Base-by-base conservation (phyloP, 2,113 vertebrate genomes). In the Brevimyrus niger region DNA sequence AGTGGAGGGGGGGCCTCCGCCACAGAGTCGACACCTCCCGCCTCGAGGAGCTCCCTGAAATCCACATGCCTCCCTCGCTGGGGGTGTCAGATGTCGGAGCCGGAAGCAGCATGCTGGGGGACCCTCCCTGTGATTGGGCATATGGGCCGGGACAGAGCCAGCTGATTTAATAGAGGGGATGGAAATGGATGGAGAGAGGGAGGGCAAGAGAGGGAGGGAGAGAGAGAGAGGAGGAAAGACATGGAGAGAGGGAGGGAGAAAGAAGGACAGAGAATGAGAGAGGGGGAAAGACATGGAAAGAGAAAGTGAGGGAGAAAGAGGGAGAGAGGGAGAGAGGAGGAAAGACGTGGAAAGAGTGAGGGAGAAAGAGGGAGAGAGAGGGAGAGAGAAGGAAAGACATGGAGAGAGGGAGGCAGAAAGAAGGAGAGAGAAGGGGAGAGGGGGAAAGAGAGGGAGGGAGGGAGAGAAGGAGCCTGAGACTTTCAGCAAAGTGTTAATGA, bases 141-240 rank as follows among this genome's bases (percentile, higher is more conserved):
- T 46, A 88, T 83, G 87, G 87, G 35, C 53, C 38, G 55, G 38
- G 87, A 46, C 53, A 13, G 31, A 88, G 76, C 35, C 76, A 84
- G 17, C 88, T 89, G 88, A 89, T 89, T 89, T 89, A 89, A 89
- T 89, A 82, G 69, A 82, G 88, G 73, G 53, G 73, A 46, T 46
- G 5, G 44, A 46, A 46, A 46, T 47, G 46, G n/a, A 86, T 46
- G n/a, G 44, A 46, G 44, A 46, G 44, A 46, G 44, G 44, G 19
- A 92, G 91, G 90, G 89, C n/a, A n/a, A 42, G 53, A 50, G 19
- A 92, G 90, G 89, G 87, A 88, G 23, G n/a, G 27, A 47, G 86
- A 44, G 42, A 4, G 42, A 44, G 19, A 92, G 91, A 90, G 89
- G 88, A 4, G 31, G 6, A 51, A 55, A 76, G 69, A 76, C 10